phyloP scores from a whole-genome alignment of 2,888 invertebrate species.

The Acheta domesticus region DNA sequence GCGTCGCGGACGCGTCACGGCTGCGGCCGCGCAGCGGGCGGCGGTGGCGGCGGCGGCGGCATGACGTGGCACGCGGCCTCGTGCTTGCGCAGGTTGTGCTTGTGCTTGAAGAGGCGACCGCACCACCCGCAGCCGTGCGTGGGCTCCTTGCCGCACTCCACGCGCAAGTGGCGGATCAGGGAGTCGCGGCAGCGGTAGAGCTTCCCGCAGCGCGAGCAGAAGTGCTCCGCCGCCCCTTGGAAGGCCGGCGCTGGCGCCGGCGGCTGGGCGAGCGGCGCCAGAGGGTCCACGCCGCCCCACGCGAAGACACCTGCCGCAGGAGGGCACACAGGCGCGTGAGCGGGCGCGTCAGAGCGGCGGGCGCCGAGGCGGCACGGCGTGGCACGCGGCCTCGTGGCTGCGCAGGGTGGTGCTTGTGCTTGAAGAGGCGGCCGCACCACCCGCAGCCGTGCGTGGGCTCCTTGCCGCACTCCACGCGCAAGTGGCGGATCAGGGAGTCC shows the following conservation, averaged over 20 bases:
- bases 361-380: too few relatives aligned
- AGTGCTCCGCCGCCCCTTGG: neutral
- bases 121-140: constrained; percentile 29
- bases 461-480: constrained; percentile 50
- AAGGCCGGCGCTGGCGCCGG: neutral
- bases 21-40: neutral
- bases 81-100: constrained; percentile 29
- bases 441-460: constrained; percentile 47
- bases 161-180: constrained; percentile 66
- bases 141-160: constrained; percentile 58
- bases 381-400: constrained; percentile 4
- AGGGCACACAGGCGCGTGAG: too few relatives aligned
- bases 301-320: too few relatives aligned
- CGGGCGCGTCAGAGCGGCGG: too few relatives aligned
- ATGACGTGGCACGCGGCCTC: neutral
- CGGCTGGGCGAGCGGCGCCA: neutral
- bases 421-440: constrained; percentile 48
- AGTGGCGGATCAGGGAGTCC: constrained; percentile 48
- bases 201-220: constrained; percentile 26
- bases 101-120: constrained; percentile 27
- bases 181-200: constrained; percentile 27
- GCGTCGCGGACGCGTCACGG: too few relatives aligned
- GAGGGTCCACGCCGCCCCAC: too few relatives aligned
- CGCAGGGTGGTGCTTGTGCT: constrained; percentile 41
- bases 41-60: neutral